phyloP scores from a whole-genome alignment of 1,140 invertebrate genomes.

The Leptonema lineaticorne region DNA sequence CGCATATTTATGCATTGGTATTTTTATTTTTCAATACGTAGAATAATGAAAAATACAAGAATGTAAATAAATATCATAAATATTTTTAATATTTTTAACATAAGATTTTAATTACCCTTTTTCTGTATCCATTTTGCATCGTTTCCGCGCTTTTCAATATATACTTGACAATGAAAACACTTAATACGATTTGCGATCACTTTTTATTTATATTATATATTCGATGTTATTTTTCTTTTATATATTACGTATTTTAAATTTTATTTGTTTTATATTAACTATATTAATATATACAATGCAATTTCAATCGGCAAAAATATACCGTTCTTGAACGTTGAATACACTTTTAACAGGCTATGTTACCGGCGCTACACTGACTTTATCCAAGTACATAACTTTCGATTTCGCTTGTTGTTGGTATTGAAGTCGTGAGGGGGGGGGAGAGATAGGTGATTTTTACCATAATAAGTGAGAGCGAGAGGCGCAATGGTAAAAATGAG shows the following conservation, averaged over 20 bases:
- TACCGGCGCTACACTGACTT: slow-evolving; percentile 13
- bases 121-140: background rate
- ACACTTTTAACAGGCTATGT: slow-evolving; percentile 25
- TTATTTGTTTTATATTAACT: background rate
- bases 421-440: background rate
- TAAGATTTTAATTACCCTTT: background rate
- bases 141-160: no score
- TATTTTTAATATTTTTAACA: background rate
- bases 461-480: no score
- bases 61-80: no score
- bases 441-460: background rate
- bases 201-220: no score
- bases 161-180: no score
- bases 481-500: no score
- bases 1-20: no score
- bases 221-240: no score
- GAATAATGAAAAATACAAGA: no score
- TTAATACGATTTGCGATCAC: no score
- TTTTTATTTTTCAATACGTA: no score
- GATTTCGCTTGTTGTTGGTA: slow-evolving; percentile 24
- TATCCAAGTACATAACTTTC: slow-evolving; percentile 20
- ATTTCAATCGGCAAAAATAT: background rate
- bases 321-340: slow-evolving; percentile 12
- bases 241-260: no score
- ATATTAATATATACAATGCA: background rate